phyloP scores from a whole-genome alignment of 2,113 vertebrate genomes.

The Pelvicachromis taeniatus region DNA sequence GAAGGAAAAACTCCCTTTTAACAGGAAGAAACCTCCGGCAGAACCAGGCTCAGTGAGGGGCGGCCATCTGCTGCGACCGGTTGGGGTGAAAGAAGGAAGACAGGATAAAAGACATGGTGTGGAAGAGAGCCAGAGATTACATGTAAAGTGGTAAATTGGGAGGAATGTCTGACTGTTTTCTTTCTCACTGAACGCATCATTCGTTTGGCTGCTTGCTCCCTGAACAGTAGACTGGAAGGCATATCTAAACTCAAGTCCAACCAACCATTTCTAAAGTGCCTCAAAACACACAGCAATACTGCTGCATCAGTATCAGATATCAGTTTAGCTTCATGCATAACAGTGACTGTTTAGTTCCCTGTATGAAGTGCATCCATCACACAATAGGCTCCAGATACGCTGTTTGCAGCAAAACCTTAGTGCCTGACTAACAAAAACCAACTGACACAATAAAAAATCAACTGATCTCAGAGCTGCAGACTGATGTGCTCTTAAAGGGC shows the following conservation, averaged over 20 bases:
- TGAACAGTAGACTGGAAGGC: neutral
- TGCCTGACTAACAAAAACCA: neutral
- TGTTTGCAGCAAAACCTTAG: neutral
- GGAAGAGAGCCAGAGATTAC: too few species aligned
- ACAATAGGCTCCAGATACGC: neutral
- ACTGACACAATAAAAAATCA: neutral
- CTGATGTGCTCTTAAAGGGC: neutral
- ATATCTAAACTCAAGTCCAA: neutral
- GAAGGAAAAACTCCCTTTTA: too few species aligned
- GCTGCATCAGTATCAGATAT: neutral
- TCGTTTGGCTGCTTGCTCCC: neutral
- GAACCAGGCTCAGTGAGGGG: too few species aligned
- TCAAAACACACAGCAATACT: neutral
- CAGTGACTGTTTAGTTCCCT: neutral
- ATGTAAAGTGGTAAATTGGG: too few species aligned
- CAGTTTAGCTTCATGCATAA: neutral
- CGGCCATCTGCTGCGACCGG: too few species aligned
- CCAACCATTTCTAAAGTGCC: neutral
- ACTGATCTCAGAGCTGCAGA: neutral
- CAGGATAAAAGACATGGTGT: too few species aligned
- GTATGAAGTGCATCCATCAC: neutral
- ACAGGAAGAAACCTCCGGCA: too few species aligned
- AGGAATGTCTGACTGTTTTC: neutral
- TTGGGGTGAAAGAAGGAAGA: too few species aligned
- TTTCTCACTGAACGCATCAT: neutral